Conservation (phyloP, 1,140 invertebrate genomes). For the Penaeus vannamei region DNA sequence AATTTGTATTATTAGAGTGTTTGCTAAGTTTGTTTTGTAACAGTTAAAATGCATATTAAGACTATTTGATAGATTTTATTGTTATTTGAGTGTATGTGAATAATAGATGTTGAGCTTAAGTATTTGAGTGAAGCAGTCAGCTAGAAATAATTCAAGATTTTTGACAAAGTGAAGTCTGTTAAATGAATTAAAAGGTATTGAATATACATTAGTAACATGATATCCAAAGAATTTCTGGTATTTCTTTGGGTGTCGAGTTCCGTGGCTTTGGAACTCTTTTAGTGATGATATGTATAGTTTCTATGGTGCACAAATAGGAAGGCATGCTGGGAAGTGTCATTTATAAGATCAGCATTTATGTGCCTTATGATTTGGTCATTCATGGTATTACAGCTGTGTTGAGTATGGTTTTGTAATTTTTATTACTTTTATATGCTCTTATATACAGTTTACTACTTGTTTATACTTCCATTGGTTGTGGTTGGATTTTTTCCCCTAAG, state of each 20-base stretch:
- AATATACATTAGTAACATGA: conserved; percentile 27
- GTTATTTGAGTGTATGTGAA: conserved; percentile 43
- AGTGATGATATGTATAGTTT: conserved; percentile 45
- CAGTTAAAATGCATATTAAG: conserved; percentile 49
- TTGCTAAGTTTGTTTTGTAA: conserved; percentile 40
- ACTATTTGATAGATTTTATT: conserved; percentile 41
- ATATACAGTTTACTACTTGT: too few species aligned
- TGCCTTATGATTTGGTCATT: conserved; percentile 29
- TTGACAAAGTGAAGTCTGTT: conserved; percentile 23
- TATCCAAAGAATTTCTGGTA: conserved; percentile 35
- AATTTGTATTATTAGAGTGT: conserved; percentile 39
- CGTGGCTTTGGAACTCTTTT: not conserved
- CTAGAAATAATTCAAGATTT: conserved; percentile 36
- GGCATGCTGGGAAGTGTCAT: conserved; percentile 47
- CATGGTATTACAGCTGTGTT: too few species aligned
- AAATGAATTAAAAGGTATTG: conserved; percentile 29
- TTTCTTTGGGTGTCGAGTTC: conserved; percentile 34
- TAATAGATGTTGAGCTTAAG: conserved; percentile 22
- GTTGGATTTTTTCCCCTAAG: too few species aligned
- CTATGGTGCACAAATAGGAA: conserved; percentile 60
- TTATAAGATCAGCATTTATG: conserved; percentile 60
- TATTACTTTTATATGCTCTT: too few species aligned
- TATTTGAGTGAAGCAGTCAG: conserved; percentile 30
- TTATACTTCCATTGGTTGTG: too few species aligned
- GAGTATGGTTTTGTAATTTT: too few species aligned